Evolutionary conservation across 2,888 invertebrate genomes (phyloP).

Genomic region (Automeris io): DNA sequence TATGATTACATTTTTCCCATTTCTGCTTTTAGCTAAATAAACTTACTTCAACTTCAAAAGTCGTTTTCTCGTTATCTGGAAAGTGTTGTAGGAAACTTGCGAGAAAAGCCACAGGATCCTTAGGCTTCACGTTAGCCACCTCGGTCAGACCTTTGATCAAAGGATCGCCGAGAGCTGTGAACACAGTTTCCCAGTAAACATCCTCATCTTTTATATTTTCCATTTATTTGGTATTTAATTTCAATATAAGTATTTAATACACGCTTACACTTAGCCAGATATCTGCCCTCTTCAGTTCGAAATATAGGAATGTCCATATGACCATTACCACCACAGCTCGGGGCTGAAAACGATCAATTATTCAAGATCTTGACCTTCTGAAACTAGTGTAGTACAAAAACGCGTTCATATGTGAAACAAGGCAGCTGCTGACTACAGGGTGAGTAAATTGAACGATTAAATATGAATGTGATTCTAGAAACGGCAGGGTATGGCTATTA

Average conservation of each 20-base stretch:
- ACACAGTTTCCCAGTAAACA: conserved; percentile 52
- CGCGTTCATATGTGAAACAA: conserved; percentile 37
- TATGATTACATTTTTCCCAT: too few relatives aligned
- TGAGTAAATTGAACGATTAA: conserved; percentile 27
- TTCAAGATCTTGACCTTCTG: conserved; percentile 57
- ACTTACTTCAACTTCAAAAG: conserved; percentile 30
- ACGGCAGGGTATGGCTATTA: too few relatives aligned
- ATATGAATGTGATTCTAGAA: conserved; percentile 21
- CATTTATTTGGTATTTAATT: conserved; percentile 22
- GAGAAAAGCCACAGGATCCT: conserved; percentile 92
- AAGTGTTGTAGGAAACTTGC: conserved; percentile 92
- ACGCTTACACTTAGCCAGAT: conserved; percentile 91
- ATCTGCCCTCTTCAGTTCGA: conserved; percentile 91
- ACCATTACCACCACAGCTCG: conserved; percentile 56
- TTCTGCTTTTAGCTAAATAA: too few relatives aligned
- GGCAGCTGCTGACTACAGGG: conserved; percentile 30
- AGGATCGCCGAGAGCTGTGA: conserved; percentile 89
- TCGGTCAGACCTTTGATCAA: conserved; percentile 94
- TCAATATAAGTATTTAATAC: too few relatives aligned
- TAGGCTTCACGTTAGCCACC: conserved; percentile 90
- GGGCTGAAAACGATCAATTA: conserved; percentile 70
- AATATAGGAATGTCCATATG: conserved; percentile 87
- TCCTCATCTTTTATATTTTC: conserved; percentile 34
- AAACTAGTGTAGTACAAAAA: conserved; percentile 31
- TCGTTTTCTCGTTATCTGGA: conserved; percentile 76